Evolutionary conservation across 1,140 invertebrate genomes (phyloP), one percentile per base, ranked within the genome.

Genomic region (Paracyclopina nana): DNA sequence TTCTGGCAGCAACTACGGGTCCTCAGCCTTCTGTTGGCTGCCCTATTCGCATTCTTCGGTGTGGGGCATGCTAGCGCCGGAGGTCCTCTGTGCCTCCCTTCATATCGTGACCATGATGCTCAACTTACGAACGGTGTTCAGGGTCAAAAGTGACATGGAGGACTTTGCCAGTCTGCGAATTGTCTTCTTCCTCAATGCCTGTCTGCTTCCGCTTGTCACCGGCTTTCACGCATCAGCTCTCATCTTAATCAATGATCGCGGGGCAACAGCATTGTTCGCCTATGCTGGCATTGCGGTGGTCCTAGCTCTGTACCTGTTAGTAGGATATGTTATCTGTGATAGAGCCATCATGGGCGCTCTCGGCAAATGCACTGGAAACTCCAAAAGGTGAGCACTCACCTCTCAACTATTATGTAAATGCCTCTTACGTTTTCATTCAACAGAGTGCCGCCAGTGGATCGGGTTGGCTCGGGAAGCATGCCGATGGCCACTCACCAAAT

Each of bases 1-100:
- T 0, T 70, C 86, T 40, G 84, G 85, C n/a, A 84, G 92, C 61
- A 85, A 90, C 60, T 96, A 94, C 63, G 90, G 87, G 54, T 91
- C 87, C 61, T 78, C 54, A 69, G 69, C 34, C 61, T 90, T 85
- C 61, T 94, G 87, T 61, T 94, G 87, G 87, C 68, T 94, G n/a
- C 85, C 82, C 1, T 75, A 88, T 8, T 86, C 90, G 61, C 84
- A 91, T 61, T 78, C 78, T 20, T 79, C 88, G 9, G 78, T 90
- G 6, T 91, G 86, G 86, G 80, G 82, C 64, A 69, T 91, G 49
- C 80, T 91, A 55, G 81, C 81, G 6, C 86, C 86, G 1, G 77
- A 85, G 11, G 80, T 76, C 41, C 65, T 76, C 28, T 72, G 81
- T 53, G 78, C 83, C 1, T 61, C 77, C n/a, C 70, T 79, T 0